Percentiles rank a stretch among this genome's conserved stretches.
phyloP scores from a whole-genome alignment of 2,797 vertebrate species.

The Anabas testudineus region DNA sequence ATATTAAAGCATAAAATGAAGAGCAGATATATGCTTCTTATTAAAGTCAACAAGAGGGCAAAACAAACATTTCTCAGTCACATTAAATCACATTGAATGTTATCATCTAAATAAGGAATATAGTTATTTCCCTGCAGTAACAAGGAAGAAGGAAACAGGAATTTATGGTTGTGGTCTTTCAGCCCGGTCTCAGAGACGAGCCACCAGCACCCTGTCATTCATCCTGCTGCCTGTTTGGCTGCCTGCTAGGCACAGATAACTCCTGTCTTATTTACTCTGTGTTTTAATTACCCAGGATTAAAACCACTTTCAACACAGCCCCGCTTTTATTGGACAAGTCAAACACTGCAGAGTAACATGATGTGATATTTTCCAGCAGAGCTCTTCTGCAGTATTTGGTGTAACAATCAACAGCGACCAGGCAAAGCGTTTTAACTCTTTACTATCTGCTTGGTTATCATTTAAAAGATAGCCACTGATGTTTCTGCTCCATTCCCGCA shows the following conservation, averaged over 20 bases:
- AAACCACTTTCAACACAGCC: slow-evolving; percentile 51
- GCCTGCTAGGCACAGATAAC: slow-evolving; percentile 74
- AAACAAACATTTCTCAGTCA: slow-evolving; percentile 31
- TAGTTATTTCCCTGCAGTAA: slow-evolving; percentile 27
- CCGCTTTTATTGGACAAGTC: slow-evolving; percentile 44
- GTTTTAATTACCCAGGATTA: slow-evolving; percentile 77
- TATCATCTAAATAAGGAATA: slow-evolving; percentile 38
- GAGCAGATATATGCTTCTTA: slow-evolving; percentile 7
- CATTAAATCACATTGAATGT: slow-evolving; percentile 43
- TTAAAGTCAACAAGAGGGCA: slow-evolving; percentile 23
- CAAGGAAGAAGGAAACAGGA: slow-evolving; percentile 29
- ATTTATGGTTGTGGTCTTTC: slow-evolving; percentile 42
- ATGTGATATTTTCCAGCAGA: slow-evolving; percentile 33
- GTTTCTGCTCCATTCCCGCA: slow-evolving; percentile 60
- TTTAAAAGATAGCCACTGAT: neutral
- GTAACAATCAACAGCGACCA: slow-evolving; percentile 8
- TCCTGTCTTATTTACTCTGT: slow-evolving; percentile 68
- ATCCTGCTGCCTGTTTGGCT: slow-evolving; percentile 52
- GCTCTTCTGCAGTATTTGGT: slow-evolving; percentile 35
- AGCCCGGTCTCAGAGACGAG: slow-evolving; percentile 42
- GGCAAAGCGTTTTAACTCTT: slow-evolving; percentile 28
- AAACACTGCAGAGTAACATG: slow-evolving; percentile 43
- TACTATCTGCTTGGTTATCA: neutral
- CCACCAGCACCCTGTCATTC: slow-evolving; percentile 51
- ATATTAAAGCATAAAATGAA: slow-evolving; percentile 26